A percentile compares a stretch with the other conserved stretches of the same genome.
These are phyloP conservation scores for Drosophila chauvacae DNA, from an alignment of 1,140 invertebrate species.

Conservation along the genomic window DNA sequence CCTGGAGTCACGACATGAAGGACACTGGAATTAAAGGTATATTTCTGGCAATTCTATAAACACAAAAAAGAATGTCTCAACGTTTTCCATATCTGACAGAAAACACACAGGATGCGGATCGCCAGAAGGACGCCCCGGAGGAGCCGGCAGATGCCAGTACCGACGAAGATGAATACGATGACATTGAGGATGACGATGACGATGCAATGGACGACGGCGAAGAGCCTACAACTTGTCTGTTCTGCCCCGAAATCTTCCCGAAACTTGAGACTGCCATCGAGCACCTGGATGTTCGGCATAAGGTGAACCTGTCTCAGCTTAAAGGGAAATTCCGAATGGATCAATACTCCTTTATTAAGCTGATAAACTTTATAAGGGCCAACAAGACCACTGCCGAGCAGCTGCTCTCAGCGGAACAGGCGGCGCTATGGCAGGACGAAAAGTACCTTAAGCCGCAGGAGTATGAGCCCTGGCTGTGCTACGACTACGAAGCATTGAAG, in stretches of 20 bases:
- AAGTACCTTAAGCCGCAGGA: conserved; percentile 91
- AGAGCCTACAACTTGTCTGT: conserved; percentile 85
- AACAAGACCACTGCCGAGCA: conserved; percentile 87
- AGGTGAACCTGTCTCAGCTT: conserved; percentile 89
- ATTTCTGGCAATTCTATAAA: not conserved
- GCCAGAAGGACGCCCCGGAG: conserved; percentile 1
- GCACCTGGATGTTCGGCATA: conserved; percentile 87
- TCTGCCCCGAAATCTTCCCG: conserved; percentile 86
- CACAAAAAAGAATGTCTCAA: not conserved
- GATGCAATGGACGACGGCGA: conserved; percentile 59
- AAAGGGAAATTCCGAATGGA: conserved; percentile 91
- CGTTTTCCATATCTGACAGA: not conserved
- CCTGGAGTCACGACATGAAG: conserved; percentile 44
- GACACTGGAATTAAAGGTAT: conserved; percentile 44
- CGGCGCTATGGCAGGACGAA: conserved; percentile 89
- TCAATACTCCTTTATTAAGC: conserved; percentile 92
- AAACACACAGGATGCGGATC: conserved; percentile 14
- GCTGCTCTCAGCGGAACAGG: conserved; percentile 85
- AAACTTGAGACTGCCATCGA: conserved; percentile 86
- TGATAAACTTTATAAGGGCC: conserved; percentile 93
- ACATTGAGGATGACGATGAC: conserved; percentile 64
- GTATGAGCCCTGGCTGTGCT: conserved; percentile 94
- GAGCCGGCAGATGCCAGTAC: conserved; percentile 33
- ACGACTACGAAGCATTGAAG: conserved; percentile 85
- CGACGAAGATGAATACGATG: conserved; percentile 65